These are phyloP conservation scores for Maniola hyperantus DNA, from an alignment of 2,888 invertebrate species.

Conservation along the genomic window DNA sequence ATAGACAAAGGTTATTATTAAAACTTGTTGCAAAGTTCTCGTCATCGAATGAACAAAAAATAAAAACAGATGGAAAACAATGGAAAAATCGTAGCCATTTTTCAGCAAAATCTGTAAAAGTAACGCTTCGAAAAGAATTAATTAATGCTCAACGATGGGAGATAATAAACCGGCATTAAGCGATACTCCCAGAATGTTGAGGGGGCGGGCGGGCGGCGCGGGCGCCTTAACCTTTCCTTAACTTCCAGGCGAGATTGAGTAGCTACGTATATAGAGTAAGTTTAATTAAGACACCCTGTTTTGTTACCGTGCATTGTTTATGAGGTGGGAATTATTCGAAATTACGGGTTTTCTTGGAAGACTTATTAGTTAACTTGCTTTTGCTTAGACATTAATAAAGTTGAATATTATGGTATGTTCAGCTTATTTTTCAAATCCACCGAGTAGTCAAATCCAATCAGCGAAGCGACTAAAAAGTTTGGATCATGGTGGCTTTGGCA, in stretches of 20 bases:
- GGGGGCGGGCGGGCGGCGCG: slow-evolving; percentile 47
- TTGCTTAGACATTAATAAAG: not conserved
- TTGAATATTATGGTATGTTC: not conserved
- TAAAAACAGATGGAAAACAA: slow-evolving; percentile 10
- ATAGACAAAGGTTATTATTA: not conserved
- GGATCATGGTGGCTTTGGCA: too few relatives aligned
- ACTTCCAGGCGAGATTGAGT: slow-evolving; percentile 78
- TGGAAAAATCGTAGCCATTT: slow-evolving; percentile 35
- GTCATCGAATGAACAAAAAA: not conserved
- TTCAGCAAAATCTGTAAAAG: slow-evolving; percentile 39
- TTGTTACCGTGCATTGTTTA: slow-evolving; percentile 74
- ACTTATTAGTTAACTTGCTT: not conserved
- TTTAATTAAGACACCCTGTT: slow-evolving; percentile 75
- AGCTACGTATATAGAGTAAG: slow-evolving; percentile 77
- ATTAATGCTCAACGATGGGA: slow-evolving; percentile 69
- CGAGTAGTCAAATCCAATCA: too few relatives aligned
- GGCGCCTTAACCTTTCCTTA: slow-evolving; percentile 75
- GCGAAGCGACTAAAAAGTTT: too few relatives aligned
- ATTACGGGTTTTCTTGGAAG: slow-evolving; percentile 27
- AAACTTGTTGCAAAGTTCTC: not conserved
- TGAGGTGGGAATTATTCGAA: slow-evolving; percentile 44
- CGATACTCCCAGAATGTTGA: slow-evolving; percentile 75
- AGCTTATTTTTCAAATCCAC: not conserved
- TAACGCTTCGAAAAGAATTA: slow-evolving; percentile 59
- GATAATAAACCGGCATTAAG: slow-evolving; percentile 80